phyloP scores from a whole-genome alignment of 2,797 vertebrate species.

The Oophaga sylvatica region DNA sequence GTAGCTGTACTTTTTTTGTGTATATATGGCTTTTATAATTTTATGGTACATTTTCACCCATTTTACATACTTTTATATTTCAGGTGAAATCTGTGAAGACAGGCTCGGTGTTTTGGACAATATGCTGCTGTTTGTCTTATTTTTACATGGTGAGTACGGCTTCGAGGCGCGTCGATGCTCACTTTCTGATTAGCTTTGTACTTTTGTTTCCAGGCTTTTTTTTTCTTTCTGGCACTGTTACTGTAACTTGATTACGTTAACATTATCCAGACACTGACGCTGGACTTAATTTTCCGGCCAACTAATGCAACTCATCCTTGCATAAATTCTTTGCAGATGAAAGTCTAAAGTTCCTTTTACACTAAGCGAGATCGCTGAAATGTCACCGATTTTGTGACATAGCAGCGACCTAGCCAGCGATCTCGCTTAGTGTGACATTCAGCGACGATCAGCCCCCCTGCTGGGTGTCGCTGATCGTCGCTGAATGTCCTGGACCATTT shows the following conservation, averaged over 20 bases:
- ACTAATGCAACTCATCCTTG: background rate
- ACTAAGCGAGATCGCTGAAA: no score
- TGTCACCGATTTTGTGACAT: no score
- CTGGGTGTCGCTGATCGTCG: no score
- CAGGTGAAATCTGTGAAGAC: constrained; percentile 99
- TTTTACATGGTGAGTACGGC: constrained; percentile 95
- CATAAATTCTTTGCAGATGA: background rate
- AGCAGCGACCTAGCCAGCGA: no score
- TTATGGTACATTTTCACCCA: background rate
- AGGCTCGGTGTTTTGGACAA: constrained; percentile 95
- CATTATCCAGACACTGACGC: background rate
- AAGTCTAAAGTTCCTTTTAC: no score
- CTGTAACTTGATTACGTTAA: background rate
- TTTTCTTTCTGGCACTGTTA: background rate
- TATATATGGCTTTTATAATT: no score
- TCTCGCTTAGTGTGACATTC: no score
- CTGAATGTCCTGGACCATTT: no score
- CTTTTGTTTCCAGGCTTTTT: background rate
- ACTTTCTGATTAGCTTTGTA: background rate
- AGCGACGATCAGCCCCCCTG: no score
- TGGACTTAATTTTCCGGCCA: background rate
- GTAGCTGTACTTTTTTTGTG: background rate
- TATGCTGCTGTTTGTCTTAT: constrained; percentile 96
- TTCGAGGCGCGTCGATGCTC: constrained; percentile 79
- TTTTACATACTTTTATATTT: constrained; percentile 56